These are phyloP conservation scores for Caenorhabditis latens DNA, from an alignment of 1,140 invertebrate genomes.

Conservation along the genomic window DNA sequence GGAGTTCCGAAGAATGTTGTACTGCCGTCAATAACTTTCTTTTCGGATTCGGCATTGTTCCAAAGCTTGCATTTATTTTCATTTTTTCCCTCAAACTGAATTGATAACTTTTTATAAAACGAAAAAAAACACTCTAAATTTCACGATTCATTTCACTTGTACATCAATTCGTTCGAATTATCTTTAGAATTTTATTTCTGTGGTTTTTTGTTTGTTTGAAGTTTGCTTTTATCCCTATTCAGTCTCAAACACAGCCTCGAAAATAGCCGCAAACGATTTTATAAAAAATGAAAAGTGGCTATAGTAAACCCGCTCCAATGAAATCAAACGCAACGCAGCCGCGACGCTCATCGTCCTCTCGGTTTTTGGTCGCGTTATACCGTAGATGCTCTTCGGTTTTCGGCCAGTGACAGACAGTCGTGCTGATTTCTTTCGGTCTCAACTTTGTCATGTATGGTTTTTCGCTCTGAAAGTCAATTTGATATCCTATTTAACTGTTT, in stretches of 20 bases:
- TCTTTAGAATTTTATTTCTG: too few relatives aligned
- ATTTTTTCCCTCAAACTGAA: too few relatives aligned
- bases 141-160: too few relatives aligned
- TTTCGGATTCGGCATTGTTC: too few relatives aligned
- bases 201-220: background rate
- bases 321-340: constrained; percentile 13
- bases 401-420: constrained; percentile 46
- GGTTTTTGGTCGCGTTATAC: constrained; percentile 52
- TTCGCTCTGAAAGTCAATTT: constrained; percentile 25
- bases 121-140: too few relatives aligned
- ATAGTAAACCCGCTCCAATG: constrained; percentile 3
- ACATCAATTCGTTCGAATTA: too few relatives aligned
- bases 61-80: too few relatives aligned
- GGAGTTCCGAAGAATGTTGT: too few relatives aligned
- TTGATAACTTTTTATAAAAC: too few relatives aligned
- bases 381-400: constrained; percentile 62
- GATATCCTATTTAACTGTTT: constrained; percentile 27
- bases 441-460: constrained; percentile 19
- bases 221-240: background rate
- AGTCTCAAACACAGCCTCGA: background rate
- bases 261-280: background rate
- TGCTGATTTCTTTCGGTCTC: constrained; percentile 8
- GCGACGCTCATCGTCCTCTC: constrained; percentile 21
- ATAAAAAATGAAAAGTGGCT: constrained; percentile 5
- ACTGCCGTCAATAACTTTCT: too few relatives aligned